These are phyloP conservation scores for Anarhynchus alexandrinus DNA, from an alignment of 2,113 vertebrate species.

Conservation along the genomic window DNA sequence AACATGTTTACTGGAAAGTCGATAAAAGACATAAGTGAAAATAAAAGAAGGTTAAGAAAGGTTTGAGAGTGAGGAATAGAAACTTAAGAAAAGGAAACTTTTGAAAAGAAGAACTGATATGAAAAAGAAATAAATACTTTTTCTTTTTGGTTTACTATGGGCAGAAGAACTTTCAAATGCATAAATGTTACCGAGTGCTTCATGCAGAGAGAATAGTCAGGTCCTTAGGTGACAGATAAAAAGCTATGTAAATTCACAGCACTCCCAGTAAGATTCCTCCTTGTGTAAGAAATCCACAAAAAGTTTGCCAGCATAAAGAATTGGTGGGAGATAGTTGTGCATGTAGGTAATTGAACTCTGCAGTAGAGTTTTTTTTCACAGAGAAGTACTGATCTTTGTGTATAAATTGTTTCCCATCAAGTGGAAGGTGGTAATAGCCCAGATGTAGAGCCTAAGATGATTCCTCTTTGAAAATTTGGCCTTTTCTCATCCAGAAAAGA, in stretches of 20 bases:
- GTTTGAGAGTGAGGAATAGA: not conserved
- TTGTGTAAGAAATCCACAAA: not conserved
- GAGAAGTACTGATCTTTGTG: not conserved
- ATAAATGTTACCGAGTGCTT: not conserved
- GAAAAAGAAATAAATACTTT: not conserved
- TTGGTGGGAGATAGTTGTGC: not conserved
- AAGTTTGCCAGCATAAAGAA: not conserved
- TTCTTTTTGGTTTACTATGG: not conserved
- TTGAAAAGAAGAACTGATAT: not conserved
- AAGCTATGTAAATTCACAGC: not conserved
- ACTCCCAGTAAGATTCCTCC: not conserved
- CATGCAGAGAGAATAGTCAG: not conserved
- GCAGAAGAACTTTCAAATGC: not conserved
- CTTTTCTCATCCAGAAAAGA: not conserved
- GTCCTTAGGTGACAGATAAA: not conserved
- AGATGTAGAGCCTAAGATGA: not conserved
- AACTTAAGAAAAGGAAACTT: not conserved
- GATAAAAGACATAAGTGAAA: not conserved
- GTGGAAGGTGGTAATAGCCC: not conserved
- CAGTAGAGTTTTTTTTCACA: not conserved
- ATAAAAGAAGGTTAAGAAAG: not conserved
- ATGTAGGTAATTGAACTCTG: not conserved
- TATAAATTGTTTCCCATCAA: not conserved
- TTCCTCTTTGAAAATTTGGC: not conserved
- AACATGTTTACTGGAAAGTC: not conserved